Evolutionary conservation across 1,140 invertebrate species (phyloP).

Genomic region (Drusus annulatus): DNA sequence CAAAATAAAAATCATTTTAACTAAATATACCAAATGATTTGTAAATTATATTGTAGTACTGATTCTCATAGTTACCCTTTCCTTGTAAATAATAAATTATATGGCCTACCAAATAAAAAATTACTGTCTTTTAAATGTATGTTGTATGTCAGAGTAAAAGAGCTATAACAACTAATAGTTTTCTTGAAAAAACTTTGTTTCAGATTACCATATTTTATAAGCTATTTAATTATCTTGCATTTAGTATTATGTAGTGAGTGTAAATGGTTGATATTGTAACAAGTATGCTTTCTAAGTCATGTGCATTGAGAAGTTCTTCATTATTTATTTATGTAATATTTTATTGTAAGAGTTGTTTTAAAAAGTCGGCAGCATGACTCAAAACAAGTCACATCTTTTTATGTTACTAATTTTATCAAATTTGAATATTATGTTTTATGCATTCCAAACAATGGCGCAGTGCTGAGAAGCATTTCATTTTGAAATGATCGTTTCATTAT

Average conservation of each 20-base stretch:
- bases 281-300: slow-evolving; percentile 50
- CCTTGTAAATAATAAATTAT: slow-evolving; percentile 9
- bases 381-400: slow-evolving; percentile 26
- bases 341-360: slow-evolving; percentile 10
- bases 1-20: no score
- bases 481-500: no score
- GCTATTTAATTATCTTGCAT: slow-evolving; percentile 25
- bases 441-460: slow-evolving; percentile 23
- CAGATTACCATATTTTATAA: slow-evolving; percentile 38
- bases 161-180: neutral
- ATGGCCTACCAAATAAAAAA: slow-evolving; percentile 23
- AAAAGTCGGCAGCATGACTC: slow-evolving; percentile 35
- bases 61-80: slow-evolving; percentile 21
- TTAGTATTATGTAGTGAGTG: slow-evolving; percentile 5
- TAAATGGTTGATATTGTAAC: slow-evolving; percentile 16
- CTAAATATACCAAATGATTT: no score
- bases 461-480: no score
- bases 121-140: neutral
- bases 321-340: slow-evolving; percentile 29
- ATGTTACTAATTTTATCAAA: no score
- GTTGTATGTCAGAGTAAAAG: neutral
- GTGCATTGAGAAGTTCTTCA: slow-evolving; percentile 20
- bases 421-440: slow-evolving; percentile 1
- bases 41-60: no score
- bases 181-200: slow-evolving; percentile 11